A percentile compares a stretch with the other conserved stretches of the same genome.
Evolutionary conservation across 2,797 vertebrate genomes (phyloP).

Genomic region (Argentina silus): DNA sequence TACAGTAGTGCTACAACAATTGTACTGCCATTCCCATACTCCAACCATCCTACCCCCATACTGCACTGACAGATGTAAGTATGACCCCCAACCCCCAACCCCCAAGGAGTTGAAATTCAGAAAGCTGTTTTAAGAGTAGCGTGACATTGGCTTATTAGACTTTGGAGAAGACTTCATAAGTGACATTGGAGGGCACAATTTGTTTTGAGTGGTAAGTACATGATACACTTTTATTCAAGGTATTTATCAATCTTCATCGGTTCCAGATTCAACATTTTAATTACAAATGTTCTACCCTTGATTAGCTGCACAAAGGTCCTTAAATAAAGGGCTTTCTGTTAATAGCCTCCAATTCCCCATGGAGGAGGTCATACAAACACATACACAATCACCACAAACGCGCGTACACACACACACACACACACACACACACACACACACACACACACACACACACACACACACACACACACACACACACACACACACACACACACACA

Average conservation of each 20-base stretch:
- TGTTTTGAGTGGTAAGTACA: slow-evolving; percentile 46
- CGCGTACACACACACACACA: not conserved
- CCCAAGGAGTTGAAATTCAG: slow-evolving; percentile 22
- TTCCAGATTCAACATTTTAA: slow-evolving; percentile 65
- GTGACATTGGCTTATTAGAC: slow-evolving; percentile 31
- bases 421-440: no score
- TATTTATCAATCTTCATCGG: slow-evolving; percentile 60
- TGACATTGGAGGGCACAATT: slow-evolving; percentile 13
- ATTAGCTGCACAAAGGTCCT: slow-evolving; percentile 66
- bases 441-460: not conserved
- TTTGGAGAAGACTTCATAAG: slow-evolving; percentile 42
- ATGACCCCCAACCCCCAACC: not conserved
- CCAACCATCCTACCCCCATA: not conserved
- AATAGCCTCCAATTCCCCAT: slow-evolving; percentile 49
- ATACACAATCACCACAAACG: not conserved
- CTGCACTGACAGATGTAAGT: not conserved
- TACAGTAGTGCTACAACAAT: not conserved
- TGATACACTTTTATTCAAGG: slow-evolving; percentile 43
- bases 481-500: no score
- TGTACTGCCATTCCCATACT: not conserved
- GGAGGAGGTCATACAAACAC: slow-evolving; percentile 16
- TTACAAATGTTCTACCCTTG: slow-evolving; percentile 66
- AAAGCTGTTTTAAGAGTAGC: slow-evolving; percentile 35
- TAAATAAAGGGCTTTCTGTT: slow-evolving; percentile 53
- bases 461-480: not conserved